These are phyloP conservation scores for Volucella inflata DNA, from an alignment of 2,888 invertebrate species.

Conservation along the genomic window DNA sequence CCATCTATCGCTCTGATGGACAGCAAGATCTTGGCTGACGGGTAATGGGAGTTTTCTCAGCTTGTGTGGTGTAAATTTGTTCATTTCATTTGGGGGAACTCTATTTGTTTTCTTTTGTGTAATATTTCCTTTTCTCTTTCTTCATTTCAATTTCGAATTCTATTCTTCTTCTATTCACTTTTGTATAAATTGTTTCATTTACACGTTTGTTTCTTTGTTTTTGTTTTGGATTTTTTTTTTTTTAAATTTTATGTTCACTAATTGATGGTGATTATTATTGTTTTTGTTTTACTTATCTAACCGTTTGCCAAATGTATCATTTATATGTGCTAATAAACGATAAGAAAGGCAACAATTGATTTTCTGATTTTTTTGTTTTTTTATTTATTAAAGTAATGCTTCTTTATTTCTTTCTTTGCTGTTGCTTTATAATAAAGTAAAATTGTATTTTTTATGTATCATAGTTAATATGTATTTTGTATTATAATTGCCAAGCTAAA, in stretches of 20 bases:
- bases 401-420: conserved; percentile 1
- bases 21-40: conserved; percentile 90
- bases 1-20: conserved; percentile 87
- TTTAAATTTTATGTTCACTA: neutral
- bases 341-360: neutral
- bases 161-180: conserved; percentile 25
- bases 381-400: conserved; percentile 43
- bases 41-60: conserved; percentile 92
- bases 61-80: conserved; percentile 88
- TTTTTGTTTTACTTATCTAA: conserved; percentile 27
- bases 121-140: conserved; percentile 27
- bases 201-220: conserved; percentile 35
- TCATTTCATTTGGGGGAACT: conserved; percentile 51
- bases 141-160: conserved; percentile 26
- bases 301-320: conserved; percentile 11
- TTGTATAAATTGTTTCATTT: conserved; percentile 59
- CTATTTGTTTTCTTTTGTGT: conserved; percentile 47
- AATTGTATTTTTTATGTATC: conserved; percentile 6
- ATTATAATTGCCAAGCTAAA: conserved; percentile 6
- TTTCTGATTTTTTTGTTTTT: neutral
- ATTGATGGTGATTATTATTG: conserved; percentile 1
- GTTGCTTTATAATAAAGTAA: conserved; percentile 25
- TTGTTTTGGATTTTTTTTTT: conserved; percentile 23
- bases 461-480: conserved; percentile 8
- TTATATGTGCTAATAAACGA: conserved; percentile 13